Conservation (phyloP, 2,888 invertebrate species). For the Parnassius apollo region DNA sequence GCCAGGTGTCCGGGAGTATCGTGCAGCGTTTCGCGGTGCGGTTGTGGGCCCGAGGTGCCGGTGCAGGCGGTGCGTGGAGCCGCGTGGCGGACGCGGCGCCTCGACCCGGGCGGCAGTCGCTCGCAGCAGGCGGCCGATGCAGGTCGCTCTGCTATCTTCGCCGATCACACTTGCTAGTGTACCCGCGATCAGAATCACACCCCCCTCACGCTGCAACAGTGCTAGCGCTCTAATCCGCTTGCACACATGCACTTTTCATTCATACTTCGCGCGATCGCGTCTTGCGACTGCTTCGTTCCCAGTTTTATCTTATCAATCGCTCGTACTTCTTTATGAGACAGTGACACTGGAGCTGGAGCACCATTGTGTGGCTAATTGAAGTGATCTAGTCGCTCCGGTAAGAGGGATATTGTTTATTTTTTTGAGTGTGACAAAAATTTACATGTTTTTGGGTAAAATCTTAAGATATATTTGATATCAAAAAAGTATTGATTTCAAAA, state of each 20-base stretch:
- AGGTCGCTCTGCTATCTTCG: conserved; percentile 59
- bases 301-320: conserved; percentile 21
- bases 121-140: conserved; percentile 71
- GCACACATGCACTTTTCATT: conserved; percentile 63
- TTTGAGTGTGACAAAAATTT: not conserved
- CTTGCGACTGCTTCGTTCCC: conserved; percentile 29
- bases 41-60: conserved; percentile 35
- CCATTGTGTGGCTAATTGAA: conserved; percentile 21
- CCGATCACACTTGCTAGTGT: conserved; percentile 39
- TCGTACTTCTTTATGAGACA: conserved; percentile 24
- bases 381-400: conserved; percentile 22
- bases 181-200: conserved; percentile 61
- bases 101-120: conserved; percentile 77
- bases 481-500: conserved; percentile 6
- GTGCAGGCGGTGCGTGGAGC: conserved; percentile 49
- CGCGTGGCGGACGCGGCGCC: conserved; percentile 55
- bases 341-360: conserved; percentile 25
- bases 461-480: not conserved
- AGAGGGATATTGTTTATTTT: conserved; percentile 19
- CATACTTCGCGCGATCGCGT: conserved; percentile 45
- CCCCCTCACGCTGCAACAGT: conserved; percentile 38
- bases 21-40: conserved; percentile 43
- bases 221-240: conserved; percentile 38
- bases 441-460: not conserved
- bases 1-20: conserved; percentile 44